phyloP scores from a whole-genome alignment of 2,113 vertebrate species.

The Piprites chloris region DNA sequence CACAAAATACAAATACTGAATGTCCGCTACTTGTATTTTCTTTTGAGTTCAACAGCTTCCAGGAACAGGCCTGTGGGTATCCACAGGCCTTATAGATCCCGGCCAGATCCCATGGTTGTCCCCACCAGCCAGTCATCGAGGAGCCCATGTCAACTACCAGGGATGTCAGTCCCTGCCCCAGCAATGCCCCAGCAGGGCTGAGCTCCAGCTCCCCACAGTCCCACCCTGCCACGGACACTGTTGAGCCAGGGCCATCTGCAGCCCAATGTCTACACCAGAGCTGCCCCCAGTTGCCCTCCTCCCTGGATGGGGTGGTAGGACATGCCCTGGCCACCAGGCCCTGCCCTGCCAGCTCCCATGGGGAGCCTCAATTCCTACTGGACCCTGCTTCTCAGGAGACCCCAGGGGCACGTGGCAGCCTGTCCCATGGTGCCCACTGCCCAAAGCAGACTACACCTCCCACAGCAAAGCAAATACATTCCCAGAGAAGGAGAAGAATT shows the following conservation, averaged over 20 bases:
- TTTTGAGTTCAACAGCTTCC: not conserved
- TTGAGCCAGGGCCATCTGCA: accelerated
- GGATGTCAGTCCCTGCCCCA: no score
- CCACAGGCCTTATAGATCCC: not conserved
- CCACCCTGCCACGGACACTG: not conserved
- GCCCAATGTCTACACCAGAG: not conserved
- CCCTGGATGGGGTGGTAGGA: not conserved
- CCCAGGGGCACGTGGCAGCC: accelerated
- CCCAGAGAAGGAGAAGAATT: not conserved
- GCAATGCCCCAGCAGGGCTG: accelerated
- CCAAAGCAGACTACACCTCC: not conserved
- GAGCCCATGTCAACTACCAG: not conserved
- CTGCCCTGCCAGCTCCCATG: not conserved
- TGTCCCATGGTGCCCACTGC: no score
- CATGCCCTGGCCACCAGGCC: accelerated
- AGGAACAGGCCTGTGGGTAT: not conserved
- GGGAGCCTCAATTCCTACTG: not conserved
- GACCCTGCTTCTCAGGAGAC: not conserved
- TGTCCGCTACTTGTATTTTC: not conserved
- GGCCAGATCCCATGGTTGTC: accelerated
- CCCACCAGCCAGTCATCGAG: accelerated
- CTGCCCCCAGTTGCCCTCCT: not conserved
- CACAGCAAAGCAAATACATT: not conserved
- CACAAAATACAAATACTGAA: not conserved
- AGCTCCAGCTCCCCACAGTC: not conserved